Evolutionary conservation across 2,797 vertebrate genomes (phyloP).

Genomic region (Neostethus bicornis): DNA sequence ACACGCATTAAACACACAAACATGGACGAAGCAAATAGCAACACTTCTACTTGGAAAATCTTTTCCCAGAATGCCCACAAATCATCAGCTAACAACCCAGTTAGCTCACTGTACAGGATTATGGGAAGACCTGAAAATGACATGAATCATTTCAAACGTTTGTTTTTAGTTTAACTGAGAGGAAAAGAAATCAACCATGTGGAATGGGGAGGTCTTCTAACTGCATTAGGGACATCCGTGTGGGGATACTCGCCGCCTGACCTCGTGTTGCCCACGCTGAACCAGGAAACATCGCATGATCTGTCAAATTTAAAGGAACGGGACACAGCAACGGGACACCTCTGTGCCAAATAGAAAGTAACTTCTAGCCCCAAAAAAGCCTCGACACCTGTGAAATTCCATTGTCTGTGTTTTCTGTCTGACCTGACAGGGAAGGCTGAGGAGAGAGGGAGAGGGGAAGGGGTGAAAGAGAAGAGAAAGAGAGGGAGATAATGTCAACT

Average conservation of each 20-base stretch:
- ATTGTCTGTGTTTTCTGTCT: no score
- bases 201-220: constrained; percentile 2
- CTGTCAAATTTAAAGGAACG: no score
- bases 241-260: constrained; percentile 4
- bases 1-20: background rate
- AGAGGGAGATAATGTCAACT: no score
- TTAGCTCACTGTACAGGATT: background rate
- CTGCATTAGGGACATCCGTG: background rate
- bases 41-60: background rate
- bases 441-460: no score
- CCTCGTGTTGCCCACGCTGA: background rate
- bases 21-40: background rate
- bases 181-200: constrained; percentile 8
- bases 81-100: background rate
- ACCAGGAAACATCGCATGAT: constrained; percentile 5
- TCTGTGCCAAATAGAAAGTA: background rate
- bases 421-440: no score
- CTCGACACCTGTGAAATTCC: no score
- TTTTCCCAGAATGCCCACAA: background rate
- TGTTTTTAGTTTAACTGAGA: constrained; percentile 10
- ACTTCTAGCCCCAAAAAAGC: no score
- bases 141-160: constrained; percentile 1
- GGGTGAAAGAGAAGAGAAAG: no score
- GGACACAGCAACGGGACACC: no score
- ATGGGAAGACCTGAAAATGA: background rate